Percentiles rank a stretch among this genome's conserved stretches.
These are phyloP conservation scores for Cassiopea andromeda DNA, from an alignment of 30 jellyfish, hydroid and myxozoan genomes.

Conservation along the genomic window DNA sequence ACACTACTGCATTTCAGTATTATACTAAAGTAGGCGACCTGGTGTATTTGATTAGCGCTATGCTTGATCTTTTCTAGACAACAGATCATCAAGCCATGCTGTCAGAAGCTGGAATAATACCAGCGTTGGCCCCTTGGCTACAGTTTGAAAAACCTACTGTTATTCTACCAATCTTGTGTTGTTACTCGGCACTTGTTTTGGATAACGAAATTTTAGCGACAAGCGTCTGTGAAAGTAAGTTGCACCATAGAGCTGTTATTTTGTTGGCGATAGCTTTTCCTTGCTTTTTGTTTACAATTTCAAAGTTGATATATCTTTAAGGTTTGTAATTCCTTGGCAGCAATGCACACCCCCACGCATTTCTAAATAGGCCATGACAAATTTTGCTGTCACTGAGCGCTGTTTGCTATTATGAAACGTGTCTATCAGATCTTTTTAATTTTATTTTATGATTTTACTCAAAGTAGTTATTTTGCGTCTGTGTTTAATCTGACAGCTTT, in stretches of 20 bases:
- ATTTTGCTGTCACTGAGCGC: too few species aligned
- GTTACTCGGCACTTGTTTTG: slow-evolving; percentile 78
- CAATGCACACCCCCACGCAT: too few species aligned
- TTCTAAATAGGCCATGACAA: too few species aligned
- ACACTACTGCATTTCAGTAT: too few species aligned
- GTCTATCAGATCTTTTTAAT: too few species aligned
- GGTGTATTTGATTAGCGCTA: too few species aligned
- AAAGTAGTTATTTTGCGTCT: not conserved
- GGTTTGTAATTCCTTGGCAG: too few species aligned
- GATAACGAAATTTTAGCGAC: slow-evolving; percentile 85
- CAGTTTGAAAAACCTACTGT: slow-evolving; percentile 64
- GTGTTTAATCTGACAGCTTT: slow-evolving; percentile 10
- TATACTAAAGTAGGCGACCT: too few species aligned
- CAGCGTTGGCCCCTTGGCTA: slow-evolving; percentile 91
- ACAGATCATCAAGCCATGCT: slow-evolving; percentile 80
- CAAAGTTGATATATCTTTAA: not conserved
- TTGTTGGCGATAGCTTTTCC: not conserved
- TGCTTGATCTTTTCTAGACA: slow-evolving; percentile 47
- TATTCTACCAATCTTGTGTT: slow-evolving; percentile 77
- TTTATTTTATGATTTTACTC: too few species aligned
- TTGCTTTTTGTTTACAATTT: not conserved
- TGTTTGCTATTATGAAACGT: too few species aligned
- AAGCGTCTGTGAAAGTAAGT: slow-evolving; percentile 77
- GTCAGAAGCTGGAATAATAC: slow-evolving; percentile 86
- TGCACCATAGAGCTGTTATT: not conserved